Conservation (phyloP, 2,113 vertebrate species). For the Pluvianellus socialis region DNA sequence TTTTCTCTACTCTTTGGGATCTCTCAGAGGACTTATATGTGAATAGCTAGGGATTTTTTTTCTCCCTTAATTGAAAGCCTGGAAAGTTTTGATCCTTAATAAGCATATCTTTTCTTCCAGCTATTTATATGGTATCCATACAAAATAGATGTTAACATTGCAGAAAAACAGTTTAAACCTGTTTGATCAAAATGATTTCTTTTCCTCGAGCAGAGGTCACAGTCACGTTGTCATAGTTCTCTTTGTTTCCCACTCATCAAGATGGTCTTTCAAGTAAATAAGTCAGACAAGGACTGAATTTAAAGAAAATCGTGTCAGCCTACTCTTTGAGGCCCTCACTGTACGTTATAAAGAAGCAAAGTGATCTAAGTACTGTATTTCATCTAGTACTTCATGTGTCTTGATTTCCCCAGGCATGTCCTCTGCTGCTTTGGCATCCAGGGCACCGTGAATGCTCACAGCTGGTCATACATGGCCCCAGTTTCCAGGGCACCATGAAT, state of each 20-base stretch:
- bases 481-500: neutral
- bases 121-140: neutral
- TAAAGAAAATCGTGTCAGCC: neutral
- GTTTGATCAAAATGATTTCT: neutral
- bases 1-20: neutral
- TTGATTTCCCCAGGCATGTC: neutral
- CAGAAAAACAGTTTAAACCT: neutral
- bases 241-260: neutral
- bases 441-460: neutral
- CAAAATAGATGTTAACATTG: neutral
- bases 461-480: fast-evolving
- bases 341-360: neutral
- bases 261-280: neutral
- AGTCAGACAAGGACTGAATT: neutral
- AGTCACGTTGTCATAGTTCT: neutral
- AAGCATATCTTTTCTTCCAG: neutral
- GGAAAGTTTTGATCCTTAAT: neutral
- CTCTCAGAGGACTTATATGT: neutral
- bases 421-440: neutral
- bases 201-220: neutral
- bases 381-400: neutral
- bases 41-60: neutral
- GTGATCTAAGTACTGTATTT: neutral
- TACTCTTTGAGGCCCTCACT: neutral
- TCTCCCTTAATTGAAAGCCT: neutral